Conservation (phyloP, 2,888 invertebrate genomes). For the Ochropleura leucogaster region DNA sequence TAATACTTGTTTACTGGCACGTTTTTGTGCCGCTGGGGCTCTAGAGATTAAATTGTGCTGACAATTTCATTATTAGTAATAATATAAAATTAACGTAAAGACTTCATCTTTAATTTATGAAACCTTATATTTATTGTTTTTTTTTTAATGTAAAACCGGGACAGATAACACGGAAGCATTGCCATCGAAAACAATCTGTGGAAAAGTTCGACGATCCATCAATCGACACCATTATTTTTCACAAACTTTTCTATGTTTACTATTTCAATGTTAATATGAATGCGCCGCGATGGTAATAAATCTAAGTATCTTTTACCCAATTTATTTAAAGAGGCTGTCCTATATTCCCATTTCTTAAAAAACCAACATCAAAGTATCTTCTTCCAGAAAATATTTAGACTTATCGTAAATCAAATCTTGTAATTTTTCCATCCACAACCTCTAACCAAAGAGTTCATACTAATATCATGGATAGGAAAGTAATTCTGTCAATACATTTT, state of each 20-base stretch:
- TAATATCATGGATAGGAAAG: not conserved
- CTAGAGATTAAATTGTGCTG: no score
- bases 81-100: not conserved
- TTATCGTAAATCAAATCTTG: conserved; percentile 33
- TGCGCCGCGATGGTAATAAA: not conserved
- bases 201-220: not conserved
- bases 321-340: not conserved
- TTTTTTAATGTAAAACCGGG: not conserved
- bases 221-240: not conserved
- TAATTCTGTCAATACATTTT: not conserved
- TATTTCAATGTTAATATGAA: not conserved
- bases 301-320: conserved; percentile 23
- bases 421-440: not conserved
- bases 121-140: not conserved
- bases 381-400: conserved; percentile 5
- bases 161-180: not conserved
- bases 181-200: not conserved
- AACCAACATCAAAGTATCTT: not conserved
- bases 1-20: no score
- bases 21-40: no score
- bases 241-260: not conserved
- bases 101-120: not conserved
- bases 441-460: not conserved
- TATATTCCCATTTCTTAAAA: not conserved
- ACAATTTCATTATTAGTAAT: not conserved